These are phyloP conservation scores for Percopsis omiscomaycus DNA, from an alignment of 2,797 vertebrate genomes.

Conservation along the genomic window DNA sequence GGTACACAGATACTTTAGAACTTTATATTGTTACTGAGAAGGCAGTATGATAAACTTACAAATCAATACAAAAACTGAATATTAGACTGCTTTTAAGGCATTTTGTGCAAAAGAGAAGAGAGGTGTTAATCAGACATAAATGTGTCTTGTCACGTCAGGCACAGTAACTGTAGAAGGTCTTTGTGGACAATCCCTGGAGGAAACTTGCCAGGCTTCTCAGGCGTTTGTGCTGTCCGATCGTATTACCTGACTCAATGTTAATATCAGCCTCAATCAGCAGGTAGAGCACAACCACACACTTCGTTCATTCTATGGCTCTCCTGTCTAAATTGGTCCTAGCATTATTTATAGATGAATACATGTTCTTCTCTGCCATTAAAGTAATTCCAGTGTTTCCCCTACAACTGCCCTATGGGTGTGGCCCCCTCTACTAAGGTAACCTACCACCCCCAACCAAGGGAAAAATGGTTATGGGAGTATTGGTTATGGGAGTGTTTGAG, in stretches of 20 bases:
- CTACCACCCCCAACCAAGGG: too few species aligned
- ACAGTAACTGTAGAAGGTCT: constrained; percentile 68
- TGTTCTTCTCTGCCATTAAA: constrained; percentile 3
- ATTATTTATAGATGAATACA: constrained; percentile 20
- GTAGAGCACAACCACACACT: constrained; percentile 44
- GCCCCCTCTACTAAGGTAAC: too few species aligned
- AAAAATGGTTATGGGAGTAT: too few species aligned
- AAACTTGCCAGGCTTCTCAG: constrained; percentile 65
- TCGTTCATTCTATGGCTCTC: constrained; percentile 33
- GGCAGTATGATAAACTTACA: constrained; percentile 5
- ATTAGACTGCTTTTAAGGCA: not conserved
- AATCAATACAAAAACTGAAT: not conserved
- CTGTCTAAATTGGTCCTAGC: constrained; percentile 35
- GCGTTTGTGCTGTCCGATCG: constrained; percentile 69
- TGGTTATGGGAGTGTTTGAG: too few species aligned
- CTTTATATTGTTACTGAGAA: constrained; percentile 7
- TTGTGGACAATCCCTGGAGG: constrained; percentile 65
- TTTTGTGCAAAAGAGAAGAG: constrained; percentile 39
- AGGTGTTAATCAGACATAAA: constrained; percentile 71
- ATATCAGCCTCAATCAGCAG: constrained; percentile 70
- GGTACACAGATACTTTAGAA: constrained; percentile 1
- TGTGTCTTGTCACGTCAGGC: constrained; percentile 58
- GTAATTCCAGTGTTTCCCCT: too few species aligned
- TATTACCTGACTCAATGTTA: constrained; percentile 70
- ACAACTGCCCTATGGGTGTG: too few species aligned